Evolutionary conservation across 2,113 vertebrate species (phyloP), one percentile per base, ranked within the genome.

Genomic region (Labeo catla): DNA sequence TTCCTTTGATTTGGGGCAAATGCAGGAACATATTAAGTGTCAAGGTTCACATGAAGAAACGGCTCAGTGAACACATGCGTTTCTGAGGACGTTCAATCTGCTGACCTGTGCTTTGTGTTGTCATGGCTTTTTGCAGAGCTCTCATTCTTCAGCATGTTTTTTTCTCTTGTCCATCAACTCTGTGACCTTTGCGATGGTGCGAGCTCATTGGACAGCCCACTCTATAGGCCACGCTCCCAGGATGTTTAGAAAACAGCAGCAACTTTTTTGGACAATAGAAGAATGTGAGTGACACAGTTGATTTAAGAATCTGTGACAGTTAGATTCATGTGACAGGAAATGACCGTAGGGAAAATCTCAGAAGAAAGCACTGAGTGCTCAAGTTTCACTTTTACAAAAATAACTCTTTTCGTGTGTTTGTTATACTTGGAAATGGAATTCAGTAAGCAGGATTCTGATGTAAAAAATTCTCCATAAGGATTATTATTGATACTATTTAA

Each of bases 51-150:
- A 28, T 66, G 19, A 81, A 81, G 79, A 28, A 65, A 65, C 13
- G 8, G 43, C 13, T 81, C 59, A 19, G 79, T 79, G 54, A 45
- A 49, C 2, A 13, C 39, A 23, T 28, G 61, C 34, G 10, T 49
- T 81, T 68, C 70, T 81, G 28, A 43, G 59, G 68, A 54, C 76
- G 73, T 74, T 83, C 54, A 7, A 57, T 47, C 16, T 83, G 59
- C 73, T 88, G 83, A 85, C 54, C 78, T 43, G 74, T 23, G 15
- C 23, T 23, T 68, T 86, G 59, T 77, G 73, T 84, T 87, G 77
- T 85, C 76, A 82, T 74, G 63, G 59, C 52, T 52, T 52, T 54
- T 68, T 82, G 23, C 57, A 88, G 34, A 77, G 80, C 6, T 49
- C 36, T 36, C 43, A 66, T 84, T 59, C 49, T 86, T 52, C 36